Conservation (phyloP, 2,113 vertebrate genomes). For the Herpetotheres cachinnans region DNA sequence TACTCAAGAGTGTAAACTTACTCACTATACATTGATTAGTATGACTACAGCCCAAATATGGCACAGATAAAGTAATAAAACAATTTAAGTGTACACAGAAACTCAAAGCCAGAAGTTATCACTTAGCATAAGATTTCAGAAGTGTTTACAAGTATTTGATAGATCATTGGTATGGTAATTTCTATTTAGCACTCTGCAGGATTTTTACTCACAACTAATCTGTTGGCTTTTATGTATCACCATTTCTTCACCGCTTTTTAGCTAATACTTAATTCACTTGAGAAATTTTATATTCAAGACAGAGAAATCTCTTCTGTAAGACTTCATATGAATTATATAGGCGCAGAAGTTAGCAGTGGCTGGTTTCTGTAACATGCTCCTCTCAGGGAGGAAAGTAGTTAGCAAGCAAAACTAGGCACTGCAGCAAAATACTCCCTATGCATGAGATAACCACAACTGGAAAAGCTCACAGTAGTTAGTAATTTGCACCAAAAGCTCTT, state of each 20-base stretch:
- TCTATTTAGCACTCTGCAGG: neutral
- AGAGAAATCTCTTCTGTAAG: neutral
- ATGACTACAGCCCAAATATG: neutral
- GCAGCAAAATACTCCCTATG: neutral
- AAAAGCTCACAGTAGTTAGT: neutral
- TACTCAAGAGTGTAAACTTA: neutral
- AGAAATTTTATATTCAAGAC: no score
- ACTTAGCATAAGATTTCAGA: neutral
- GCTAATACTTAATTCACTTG: neutral
- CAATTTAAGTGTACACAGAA: neutral
- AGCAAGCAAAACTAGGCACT: neutral
- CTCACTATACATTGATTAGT: neutral
- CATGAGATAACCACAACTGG: neutral
- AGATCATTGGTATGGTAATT: neutral
- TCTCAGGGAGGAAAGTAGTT: neutral
- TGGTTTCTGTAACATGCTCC: neutral
- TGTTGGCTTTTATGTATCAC: neutral
- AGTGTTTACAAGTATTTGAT: neutral
- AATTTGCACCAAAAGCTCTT: neutral
- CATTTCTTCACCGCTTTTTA: neutral
- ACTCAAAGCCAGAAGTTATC: neutral
- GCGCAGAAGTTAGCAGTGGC: neutral
- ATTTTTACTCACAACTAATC: neutral
- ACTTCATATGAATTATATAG: accelerated
- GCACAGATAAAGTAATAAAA: neutral